Evolutionary conservation across 30 jellyfish, hydroid and myxozoan genomes (phyloP).

Genomic region (Rhopilema esculentum): DNA sequence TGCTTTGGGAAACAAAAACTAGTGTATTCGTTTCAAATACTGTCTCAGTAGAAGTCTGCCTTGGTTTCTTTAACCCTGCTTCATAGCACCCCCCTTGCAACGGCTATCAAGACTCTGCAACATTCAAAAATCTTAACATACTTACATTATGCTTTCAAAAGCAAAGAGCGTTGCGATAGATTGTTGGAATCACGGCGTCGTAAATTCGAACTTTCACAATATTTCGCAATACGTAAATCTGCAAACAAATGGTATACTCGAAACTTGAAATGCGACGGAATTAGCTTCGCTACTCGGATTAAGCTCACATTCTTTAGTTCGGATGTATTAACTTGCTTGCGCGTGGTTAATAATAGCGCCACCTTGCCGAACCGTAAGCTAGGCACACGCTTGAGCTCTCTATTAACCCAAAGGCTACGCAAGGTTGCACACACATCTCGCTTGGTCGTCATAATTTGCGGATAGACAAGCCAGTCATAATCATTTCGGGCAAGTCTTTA

Average conservation of each 20-base stretch:
- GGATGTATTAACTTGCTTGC: constrained; percentile 62
- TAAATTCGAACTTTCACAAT: background rate
- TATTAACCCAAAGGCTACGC: constrained; percentile 66
- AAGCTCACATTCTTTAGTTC: constrained; percentile 54
- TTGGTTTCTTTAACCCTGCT: too few species aligned
- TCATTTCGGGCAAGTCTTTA: constrained; percentile 23
- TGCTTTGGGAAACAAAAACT: too few species aligned
- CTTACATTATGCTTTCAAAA: too few species aligned
- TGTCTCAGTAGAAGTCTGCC: too few species aligned
- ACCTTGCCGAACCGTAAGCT: constrained; percentile 67
- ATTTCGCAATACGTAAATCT: background rate
- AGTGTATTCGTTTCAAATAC: too few species aligned
- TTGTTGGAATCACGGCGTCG: background rate
- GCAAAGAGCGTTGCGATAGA: too few species aligned
- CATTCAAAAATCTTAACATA: too few species aligned
- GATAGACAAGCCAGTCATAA: constrained; percentile 14
- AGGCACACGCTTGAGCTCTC: constrained; percentile 55
- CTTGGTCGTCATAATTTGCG: background rate
- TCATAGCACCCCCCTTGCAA: too few species aligned
- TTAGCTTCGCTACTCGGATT: constrained; percentile 7
- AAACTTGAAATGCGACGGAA: background rate
- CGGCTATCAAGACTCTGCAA: too few species aligned
- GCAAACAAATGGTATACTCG: background rate
- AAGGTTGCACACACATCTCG: constrained; percentile 27
- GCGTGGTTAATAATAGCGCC: constrained; percentile 56